A percentile compares a stretch with the other conserved stretches of the same genome.
These are phyloP conservation scores for Hystrix brachyura DNA, from an alignment of 2,113 vertebrate genomes.

Conservation along the genomic window DNA sequence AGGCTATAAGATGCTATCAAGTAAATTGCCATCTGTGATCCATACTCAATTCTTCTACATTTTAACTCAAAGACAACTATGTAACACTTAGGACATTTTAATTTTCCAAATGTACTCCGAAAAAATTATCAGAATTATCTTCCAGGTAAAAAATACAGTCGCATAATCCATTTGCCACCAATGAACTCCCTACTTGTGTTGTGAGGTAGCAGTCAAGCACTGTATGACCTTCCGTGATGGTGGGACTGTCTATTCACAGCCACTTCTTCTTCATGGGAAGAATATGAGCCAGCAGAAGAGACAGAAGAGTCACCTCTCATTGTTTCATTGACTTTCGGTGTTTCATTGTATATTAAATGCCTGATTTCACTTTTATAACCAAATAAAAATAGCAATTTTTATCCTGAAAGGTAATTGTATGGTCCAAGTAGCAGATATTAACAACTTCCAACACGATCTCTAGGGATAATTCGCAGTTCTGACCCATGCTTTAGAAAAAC, in stretches of 20 bases:
- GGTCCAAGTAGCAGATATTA: slow-evolving; percentile 68
- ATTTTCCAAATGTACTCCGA: slow-evolving; percentile 49
- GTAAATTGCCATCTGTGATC: background rate
- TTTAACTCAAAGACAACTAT: slow-evolving; percentile 42
- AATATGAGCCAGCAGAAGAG: background rate
- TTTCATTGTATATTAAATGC: slow-evolving; percentile 20
- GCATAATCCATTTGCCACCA: background rate
- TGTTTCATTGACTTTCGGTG: background rate
- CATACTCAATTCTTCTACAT: background rate
- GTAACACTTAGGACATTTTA: slow-evolving; percentile 7
- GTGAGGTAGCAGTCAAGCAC: background rate
- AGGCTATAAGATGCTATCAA: background rate
- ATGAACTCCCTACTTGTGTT: background rate
- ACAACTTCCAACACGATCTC: slow-evolving; percentile 89
- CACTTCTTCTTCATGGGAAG: background rate
- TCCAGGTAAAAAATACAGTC: background rate
- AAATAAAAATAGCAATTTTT: slow-evolving; percentile 62
- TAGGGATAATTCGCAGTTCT: slow-evolving; percentile 91
- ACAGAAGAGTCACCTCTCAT: background rate
- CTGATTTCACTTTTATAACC: slow-evolving; percentile 72
- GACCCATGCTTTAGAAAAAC: slow-evolving; percentile 91
- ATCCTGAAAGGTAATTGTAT: slow-evolving; percentile 52
- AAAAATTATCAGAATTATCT: slow-evolving; percentile 43
- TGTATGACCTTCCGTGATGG: background rate
- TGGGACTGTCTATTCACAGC: background rate